Evolutionary conservation across 2,888 invertebrate species (phyloP).

Genomic region (Endotricha flammealis): DNA sequence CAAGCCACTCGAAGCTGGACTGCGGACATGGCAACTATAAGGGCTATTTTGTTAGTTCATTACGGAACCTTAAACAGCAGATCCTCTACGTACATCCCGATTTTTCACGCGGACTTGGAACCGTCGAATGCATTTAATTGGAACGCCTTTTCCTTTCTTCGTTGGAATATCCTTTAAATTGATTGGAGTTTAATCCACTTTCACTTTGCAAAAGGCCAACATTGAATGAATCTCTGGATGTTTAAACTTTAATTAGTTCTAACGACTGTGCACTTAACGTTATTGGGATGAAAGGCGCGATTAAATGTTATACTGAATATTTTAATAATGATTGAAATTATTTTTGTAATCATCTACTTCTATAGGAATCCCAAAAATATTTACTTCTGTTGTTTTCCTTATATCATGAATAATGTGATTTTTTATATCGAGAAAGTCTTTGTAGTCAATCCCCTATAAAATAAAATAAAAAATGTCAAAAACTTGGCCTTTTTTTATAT

Average conservation of each 20-base stretch:
- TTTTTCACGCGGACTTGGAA: constrained; percentile 30
- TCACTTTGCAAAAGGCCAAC: constrained; percentile 17
- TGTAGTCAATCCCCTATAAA: no score
- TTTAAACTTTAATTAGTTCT: constrained; percentile 23
- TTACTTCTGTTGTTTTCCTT: no score
- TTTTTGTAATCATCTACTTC: no score
- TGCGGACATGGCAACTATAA: no score
- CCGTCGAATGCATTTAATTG: constrained; percentile 41
- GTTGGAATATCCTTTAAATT: constrained; percentile 29
- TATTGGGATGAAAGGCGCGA: constrained; percentile 1
- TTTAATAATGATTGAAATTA: background rate
- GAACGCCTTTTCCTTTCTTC: constrained; percentile 31
- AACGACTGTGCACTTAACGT: constrained; percentile 8
- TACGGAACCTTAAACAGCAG: no score
- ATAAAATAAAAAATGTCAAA: no score
- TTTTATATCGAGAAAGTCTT: no score
- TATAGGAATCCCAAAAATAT: no score
- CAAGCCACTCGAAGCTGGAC: no score
- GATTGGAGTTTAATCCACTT: constrained; percentile 31
- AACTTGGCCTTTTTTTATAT: no score
- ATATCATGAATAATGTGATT: no score
- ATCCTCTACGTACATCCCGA: constrained; percentile 12
- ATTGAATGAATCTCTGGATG: constrained; percentile 17
- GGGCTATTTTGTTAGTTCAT: no score
- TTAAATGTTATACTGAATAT: background rate